Conservation (phyloP, 2,113 vertebrate genomes). For the Phylloscopus whistleri region DNA sequence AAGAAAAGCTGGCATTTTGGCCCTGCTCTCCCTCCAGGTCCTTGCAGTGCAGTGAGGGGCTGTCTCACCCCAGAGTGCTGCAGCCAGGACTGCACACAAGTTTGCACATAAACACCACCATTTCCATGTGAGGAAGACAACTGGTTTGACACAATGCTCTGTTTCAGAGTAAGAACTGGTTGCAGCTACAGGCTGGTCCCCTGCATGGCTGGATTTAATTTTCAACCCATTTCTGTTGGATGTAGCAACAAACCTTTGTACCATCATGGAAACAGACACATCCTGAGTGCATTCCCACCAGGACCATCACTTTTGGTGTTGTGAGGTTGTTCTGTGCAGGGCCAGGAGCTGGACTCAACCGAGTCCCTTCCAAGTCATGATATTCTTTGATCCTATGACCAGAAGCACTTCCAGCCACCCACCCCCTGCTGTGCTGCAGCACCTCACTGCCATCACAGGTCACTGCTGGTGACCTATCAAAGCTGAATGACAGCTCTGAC, state of each 20-base stretch:
- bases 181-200: not conserved
- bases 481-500: not conserved
- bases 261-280: not conserved
- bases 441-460: not conserved
- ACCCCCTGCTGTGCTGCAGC: not conserved
- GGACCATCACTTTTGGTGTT: too few species aligned
- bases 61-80: not conserved
- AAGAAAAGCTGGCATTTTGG: not conserved
- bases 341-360: not conserved
- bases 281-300: not conserved
- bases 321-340: not conserved
- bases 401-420: not conserved
- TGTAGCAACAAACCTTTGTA: not conserved
- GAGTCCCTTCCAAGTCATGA: not conserved
- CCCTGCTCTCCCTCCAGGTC: not conserved
- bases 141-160: not conserved
- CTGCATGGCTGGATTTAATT: not conserved
- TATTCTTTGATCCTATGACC: not conserved
- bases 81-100: accelerated
- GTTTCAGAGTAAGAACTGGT: not conserved
- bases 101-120: not conserved
- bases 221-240: not conserved
- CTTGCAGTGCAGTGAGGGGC: not conserved
- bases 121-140: accelerated
- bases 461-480: not conserved